These are phyloP conservation scores for Cephonodes hylas DNA, from an alignment of 2,888 invertebrate species.

Conservation along the genomic window DNA sequence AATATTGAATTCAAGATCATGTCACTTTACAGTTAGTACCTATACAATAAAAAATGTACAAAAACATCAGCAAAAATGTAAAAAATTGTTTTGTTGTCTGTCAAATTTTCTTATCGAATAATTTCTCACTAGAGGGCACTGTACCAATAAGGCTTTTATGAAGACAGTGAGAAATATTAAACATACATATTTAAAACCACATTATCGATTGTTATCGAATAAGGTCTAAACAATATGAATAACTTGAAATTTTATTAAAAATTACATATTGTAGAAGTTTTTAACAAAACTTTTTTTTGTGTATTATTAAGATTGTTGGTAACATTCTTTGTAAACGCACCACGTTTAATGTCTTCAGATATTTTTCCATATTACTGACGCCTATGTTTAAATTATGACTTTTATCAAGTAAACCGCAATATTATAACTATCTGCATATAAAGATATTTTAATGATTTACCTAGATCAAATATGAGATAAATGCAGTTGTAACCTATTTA, in stretches of 20 bases:
- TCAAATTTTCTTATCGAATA: constrained; percentile 36
- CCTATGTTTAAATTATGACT: neutral
- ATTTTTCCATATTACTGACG: too few relatives aligned
- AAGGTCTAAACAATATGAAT: too few relatives aligned
- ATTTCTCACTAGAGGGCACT: constrained; percentile 35
- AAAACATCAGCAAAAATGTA: constrained; percentile 29
- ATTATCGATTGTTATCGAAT: neutral
- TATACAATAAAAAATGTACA: constrained; percentile 28
- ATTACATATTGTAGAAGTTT: too few relatives aligned
- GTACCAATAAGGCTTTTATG: constrained; percentile 33
- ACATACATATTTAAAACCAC: neutral
- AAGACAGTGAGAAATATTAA: constrained; percentile 19
- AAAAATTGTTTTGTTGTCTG: constrained; percentile 37
- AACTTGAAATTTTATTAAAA: too few relatives aligned
- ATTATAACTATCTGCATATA: too few relatives aligned
- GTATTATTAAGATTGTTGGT: too few relatives aligned
- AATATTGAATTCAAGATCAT: neutral
- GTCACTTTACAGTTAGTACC: constrained; percentile 25
- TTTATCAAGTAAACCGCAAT: too few relatives aligned
- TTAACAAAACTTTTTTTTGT: too few relatives aligned
- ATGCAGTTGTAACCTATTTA: too few relatives aligned
- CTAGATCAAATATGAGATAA: too few relatives aligned
- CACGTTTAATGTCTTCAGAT: too few relatives aligned
- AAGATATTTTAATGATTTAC: too few relatives aligned
- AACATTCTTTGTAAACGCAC: neutral